phyloP scores from a whole-genome alignment of 2,113 vertebrate species.

The Scytalopus superciliaris region DNA sequence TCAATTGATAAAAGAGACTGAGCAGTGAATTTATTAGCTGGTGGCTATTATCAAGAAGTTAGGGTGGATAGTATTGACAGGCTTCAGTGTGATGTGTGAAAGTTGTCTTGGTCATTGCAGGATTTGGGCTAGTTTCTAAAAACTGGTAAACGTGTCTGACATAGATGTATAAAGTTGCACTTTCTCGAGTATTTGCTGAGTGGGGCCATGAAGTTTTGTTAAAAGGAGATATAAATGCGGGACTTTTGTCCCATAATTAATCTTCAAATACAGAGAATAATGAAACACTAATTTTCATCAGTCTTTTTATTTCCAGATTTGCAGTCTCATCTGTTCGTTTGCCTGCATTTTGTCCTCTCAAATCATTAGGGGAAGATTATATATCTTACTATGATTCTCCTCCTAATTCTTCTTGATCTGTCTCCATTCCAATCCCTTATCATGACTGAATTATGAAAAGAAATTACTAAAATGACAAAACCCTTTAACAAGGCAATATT shows the following conservation, averaged over 20 bases:
- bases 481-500: neutral
- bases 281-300: slow-evolving; percentile 7
- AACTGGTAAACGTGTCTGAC: neutral
- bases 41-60: neutral
- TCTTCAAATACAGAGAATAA: neutral
- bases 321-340: neutral
- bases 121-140: neutral
- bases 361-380: neutral
- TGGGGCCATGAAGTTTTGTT: neutral
- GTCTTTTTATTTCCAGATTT: slow-evolving; percentile 13
- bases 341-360: neutral
- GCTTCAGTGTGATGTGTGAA: neutral
- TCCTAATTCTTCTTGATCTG: neutral
- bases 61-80: neutral
- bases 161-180: neutral
- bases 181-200: neutral
- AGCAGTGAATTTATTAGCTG: slow-evolving; percentile 54
- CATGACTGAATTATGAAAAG: neutral
- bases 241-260: neutral
- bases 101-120: neutral
- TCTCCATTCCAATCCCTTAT: neutral
- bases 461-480: neutral
- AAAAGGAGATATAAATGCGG: neutral
- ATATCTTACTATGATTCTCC: neutral
- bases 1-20: slow-evolving; percentile 17